Base-by-base conservation (phyloP, 2,113 vertebrate genomes). In the Patagioenas fasciata region DNA sequence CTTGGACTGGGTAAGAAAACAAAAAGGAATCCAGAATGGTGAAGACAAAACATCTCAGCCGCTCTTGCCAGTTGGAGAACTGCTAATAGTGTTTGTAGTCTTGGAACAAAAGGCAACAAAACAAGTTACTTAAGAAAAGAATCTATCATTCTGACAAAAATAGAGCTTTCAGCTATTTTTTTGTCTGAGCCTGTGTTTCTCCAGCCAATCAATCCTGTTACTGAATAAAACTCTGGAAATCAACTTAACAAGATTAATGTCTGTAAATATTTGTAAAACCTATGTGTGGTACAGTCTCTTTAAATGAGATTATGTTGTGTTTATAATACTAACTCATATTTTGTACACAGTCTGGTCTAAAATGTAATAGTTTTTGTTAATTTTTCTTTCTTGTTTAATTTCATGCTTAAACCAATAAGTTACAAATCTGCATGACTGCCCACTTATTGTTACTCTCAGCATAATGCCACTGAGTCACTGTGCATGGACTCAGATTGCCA, bases 231-330 rank as follows among this genome's bases (percentile, higher is more conserved):
- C 91, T 95, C 90, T 96, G 53, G 66, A 97, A 97, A 95, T 96
- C 71, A 96, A 92, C 70, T 93, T 97, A 97, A 97, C 84, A 93
- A 97, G 94, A 97, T 97, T 97, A 97, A 96, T 95, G 96, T 94
- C 96, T 96, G 92, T 97, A 97, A 95, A 97, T 97, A 96, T 97
- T 97, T 96, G 91, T 96, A 96, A 96, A 96, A 96, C 91, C 72
- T 97, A 42, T 83, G 91, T 77, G 89, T 93, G 95, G 85, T 65
- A 90, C 70, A 58, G 83, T 81, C 77, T 93, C 80, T 84, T 95
- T 75, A 95, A 97, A 97, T 96, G 85, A 94, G 94, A 97, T 97
- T 97, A 96, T 97, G 92, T 79, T 86, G 15, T 95, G 92, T 95
- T 97, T 96, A 92, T 93, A 97, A 89, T 95, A 89, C 78, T 91